phyloP scores from a whole-genome alignment of 1,140 invertebrate genomes.

The Whitmania pigra region DNA sequence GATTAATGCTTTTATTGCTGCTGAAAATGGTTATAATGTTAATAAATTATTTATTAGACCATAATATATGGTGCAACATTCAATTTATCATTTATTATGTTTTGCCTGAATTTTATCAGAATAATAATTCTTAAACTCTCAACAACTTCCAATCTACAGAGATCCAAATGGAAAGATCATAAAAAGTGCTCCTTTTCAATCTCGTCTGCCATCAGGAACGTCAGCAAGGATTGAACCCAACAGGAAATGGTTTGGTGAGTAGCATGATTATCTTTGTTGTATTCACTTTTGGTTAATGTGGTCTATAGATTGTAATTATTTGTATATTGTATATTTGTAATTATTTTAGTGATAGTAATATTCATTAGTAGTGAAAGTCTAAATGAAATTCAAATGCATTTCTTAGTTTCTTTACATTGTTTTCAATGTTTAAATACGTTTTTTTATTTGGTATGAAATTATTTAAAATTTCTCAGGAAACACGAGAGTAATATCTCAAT shows the following conservation, averaged over 20 bases:
- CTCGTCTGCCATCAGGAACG: conserved; percentile 70
- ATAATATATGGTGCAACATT: background rate
- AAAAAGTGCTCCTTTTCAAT: conserved; percentile 85
- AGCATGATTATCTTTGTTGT: background rate
- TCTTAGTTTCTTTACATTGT: background rate
- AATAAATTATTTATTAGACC: background rate
- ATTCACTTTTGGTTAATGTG: background rate
- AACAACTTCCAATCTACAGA: conserved; percentile 30
- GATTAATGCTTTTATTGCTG: background rate
- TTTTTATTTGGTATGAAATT: background rate
- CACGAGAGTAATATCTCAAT: conserved; percentile 68
- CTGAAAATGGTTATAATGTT: background rate
- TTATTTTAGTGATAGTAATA: background rate
- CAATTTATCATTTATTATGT: background rate
- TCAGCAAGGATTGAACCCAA: conserved; percentile 88
- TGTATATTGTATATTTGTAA: background rate
- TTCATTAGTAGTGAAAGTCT: background rate
- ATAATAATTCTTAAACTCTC: conserved; percentile 12
- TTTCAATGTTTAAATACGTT: background rate
- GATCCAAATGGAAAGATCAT: conserved; percentile 82
- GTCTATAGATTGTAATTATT: background rate
- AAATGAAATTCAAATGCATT: background rate
- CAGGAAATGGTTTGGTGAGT: conserved; percentile 92
- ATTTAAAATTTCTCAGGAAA: conserved; percentile 42
- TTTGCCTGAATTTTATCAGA: background rate